Conservation (phyloP, 2,797 vertebrate species). For the Gymnocypris eckloni region DNA sequence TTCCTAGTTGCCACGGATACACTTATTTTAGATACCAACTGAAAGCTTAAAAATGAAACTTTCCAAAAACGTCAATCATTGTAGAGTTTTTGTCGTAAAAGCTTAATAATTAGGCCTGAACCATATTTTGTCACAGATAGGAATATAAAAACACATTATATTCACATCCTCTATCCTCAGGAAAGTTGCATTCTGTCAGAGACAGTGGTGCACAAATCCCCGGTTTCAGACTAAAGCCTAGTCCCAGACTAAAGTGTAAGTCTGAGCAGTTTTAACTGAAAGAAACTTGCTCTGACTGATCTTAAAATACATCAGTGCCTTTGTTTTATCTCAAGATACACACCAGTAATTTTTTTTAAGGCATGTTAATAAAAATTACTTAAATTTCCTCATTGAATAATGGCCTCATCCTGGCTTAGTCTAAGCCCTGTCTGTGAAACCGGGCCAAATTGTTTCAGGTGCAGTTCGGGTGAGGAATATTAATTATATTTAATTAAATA, state of each 20-base stretch:
- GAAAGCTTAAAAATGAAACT: neutral
- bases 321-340: too few relatives aligned
- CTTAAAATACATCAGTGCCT: too few relatives aligned
- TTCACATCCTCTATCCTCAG: neutral
- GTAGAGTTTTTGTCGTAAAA: neutral
- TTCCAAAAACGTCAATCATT: conserved; percentile 6
- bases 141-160: neutral
- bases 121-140: neutral
- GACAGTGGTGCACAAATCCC: neutral
- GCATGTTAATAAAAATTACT: too few relatives aligned
- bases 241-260: too few relatives aligned
- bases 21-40: neutral
- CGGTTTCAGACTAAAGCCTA: too few relatives aligned
- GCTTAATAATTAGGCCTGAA: neutral
- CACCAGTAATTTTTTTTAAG: too few relatives aligned
- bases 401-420: too few relatives aligned
- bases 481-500: neutral
- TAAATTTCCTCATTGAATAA: too few relatives aligned
- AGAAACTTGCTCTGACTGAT: too few relatives aligned
- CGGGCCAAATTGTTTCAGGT: neutral
- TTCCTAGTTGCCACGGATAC: neutral
- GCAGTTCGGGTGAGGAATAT: neutral
- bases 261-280: too few relatives aligned
- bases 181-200: neutral
- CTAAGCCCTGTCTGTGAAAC: too few relatives aligned